Conservation (phyloP, 1,140 invertebrate genomes). For the Varroa destructor region DNA sequence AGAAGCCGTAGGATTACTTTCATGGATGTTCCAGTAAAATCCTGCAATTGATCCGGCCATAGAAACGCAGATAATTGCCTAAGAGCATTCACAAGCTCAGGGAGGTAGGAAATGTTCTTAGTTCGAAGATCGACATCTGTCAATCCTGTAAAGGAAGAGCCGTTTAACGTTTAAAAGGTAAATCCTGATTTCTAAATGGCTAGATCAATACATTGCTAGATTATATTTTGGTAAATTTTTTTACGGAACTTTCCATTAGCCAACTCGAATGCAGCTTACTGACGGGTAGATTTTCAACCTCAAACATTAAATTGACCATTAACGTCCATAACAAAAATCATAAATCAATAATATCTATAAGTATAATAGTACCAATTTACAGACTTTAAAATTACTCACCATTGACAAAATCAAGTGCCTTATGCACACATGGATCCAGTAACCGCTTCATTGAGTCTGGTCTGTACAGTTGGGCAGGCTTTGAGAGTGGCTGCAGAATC, state of each 20-base stretch:
- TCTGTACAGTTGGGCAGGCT: slow-evolving; percentile 41
- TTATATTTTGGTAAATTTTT: too few species aligned
- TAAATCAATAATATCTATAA: too few species aligned
- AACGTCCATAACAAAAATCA: too few species aligned
- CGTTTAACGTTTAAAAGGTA: background rate
- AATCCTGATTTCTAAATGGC: slow-evolving; percentile 24
- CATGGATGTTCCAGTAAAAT: slow-evolving; percentile 43
- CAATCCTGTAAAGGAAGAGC: background rate
- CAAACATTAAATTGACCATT: too few species aligned
- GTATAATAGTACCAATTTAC: too few species aligned
- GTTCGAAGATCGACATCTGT: slow-evolving; percentile 33
- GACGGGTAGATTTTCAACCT: too few species aligned
- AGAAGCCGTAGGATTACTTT: slow-evolving; percentile 46
- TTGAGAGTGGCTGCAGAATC: slow-evolving; percentile 40
- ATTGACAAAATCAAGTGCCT: slow-evolving; percentile 21
- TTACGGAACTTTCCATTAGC: too few species aligned
- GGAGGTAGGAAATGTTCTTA: slow-evolving; percentile 43
- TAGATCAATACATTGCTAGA: background rate
- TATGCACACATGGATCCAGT: slow-evolving; percentile 36
- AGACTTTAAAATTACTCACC: background rate
- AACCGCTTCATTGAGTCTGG: slow-evolving; percentile 37
- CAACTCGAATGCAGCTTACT: too few species aligned
- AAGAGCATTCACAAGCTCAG: slow-evolving; percentile 44
- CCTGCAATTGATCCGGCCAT: slow-evolving; percentile 43
- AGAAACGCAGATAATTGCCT: slow-evolving; percentile 43